Conservation (phyloP, 2,888 invertebrate species). For the Lathronympha strigana region DNA sequence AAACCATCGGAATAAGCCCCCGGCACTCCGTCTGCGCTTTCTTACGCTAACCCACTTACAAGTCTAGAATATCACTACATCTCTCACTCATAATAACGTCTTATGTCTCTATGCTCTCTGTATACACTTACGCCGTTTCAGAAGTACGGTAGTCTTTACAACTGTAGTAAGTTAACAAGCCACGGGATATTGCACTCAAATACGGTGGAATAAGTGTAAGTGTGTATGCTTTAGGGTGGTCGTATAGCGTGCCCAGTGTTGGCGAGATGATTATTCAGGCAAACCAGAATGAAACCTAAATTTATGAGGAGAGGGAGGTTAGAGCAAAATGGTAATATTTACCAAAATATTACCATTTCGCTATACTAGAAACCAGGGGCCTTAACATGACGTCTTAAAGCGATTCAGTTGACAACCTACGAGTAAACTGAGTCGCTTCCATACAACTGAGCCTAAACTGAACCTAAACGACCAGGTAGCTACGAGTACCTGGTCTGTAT, state of each 20-base stretch:
- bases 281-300: background rate
- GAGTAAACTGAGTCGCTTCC: too few species aligned
- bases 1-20: conserved; percentile 27
- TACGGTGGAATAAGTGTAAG: background rate
- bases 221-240: background rate
- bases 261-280: background rate
- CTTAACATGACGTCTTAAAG: too few species aligned
- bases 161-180: background rate
- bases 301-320: too few species aligned
- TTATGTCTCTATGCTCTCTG: background rate
- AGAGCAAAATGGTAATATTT: too few species aligned
- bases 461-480: too few species aligned
- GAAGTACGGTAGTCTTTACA: background rate
- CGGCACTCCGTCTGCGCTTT: conserved; percentile 62
- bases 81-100: background rate
- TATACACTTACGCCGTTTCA: background rate
- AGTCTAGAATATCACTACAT: conserved; percentile 44
- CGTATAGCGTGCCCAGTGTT: background rate
- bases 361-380: too few species aligned
- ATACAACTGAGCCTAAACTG: too few species aligned
- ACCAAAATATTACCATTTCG: too few species aligned
- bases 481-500: too few species aligned
- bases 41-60: conserved; percentile 73
- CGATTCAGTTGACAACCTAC: too few species aligned
- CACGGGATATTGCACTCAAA: background rate